Evolutionary conservation across 2,113 vertebrate species (phyloP).

Genomic region (Thinocorus orbignyianus): DNA sequence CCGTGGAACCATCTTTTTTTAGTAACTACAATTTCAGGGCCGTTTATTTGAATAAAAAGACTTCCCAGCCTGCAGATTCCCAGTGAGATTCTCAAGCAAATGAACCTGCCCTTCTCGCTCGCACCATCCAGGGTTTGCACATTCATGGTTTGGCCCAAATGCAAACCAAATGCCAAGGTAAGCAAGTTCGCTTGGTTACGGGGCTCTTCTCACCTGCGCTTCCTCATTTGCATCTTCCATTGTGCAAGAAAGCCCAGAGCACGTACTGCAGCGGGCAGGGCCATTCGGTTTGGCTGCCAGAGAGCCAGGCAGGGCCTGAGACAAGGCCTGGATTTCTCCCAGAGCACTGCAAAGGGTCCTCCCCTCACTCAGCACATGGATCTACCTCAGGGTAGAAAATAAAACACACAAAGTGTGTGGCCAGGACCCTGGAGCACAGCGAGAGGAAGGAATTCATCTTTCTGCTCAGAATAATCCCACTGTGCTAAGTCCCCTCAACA

Average conservation of each 20-base stretch:
- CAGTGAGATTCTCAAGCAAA: slow-evolving; percentile 4
- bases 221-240: background rate
- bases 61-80: background rate
- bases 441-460: accelerated
- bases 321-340: background rate
- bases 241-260: slow-evolving; percentile 25
- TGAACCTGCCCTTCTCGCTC: slow-evolving; percentile 15
- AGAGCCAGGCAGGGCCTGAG: background rate
- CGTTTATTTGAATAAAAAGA: background rate
- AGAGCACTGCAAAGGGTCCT: background rate
- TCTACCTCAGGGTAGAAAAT: accelerated
- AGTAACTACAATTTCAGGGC: background rate
- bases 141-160: background rate
- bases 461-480: background rate
- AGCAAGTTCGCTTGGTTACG: background rate
- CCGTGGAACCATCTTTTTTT: background rate
- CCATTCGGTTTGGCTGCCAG: background rate
- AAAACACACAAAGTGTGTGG: accelerated
- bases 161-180: background rate
- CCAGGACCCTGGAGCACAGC: background rate
- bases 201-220: background rate
- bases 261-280: background rate
- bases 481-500: background rate
- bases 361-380: accelerated
- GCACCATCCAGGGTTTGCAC: background rate